Base-by-base conservation (phyloP, 1,140 invertebrate genomes). In the Vanessa atalanta region DNA sequence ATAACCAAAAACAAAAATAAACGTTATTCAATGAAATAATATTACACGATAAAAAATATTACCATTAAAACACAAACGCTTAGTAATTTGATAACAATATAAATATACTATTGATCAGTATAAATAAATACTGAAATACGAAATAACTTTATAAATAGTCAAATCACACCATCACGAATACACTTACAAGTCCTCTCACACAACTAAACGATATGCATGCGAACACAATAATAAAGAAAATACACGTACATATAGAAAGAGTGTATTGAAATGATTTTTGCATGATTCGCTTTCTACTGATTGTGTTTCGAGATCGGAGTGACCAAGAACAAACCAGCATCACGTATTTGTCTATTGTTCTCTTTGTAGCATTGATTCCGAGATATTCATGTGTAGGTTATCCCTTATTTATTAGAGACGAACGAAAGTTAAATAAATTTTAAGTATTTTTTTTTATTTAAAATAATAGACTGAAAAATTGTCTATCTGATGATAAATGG, bases 261-360 rank as follows among this genome's bases (percentile, higher is more conserved):
- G 43, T 13, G 57, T 61, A 37, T 61, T 37, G 57, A 61, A 61
- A 61, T 61, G 13, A 61, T 61, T 61, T 61, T 61, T 61, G 57
- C 23, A 15, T 57, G 43, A 23, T 60, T 57, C 14, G 16, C 66
- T 69, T 53, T 61, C 57, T 61, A 61, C 6, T 20, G 37, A 69
- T 69, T 69, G 66, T 69, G 31, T 69, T 69, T 69, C 37, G 47
- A 43, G 53, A 69, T 15, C 37, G 8, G 51, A 57, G 37, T 47
- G 66, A 47, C 66, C 55, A 65, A 71, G 47, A 64, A 71, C 69
- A 50, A 71, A 60, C 47, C 47, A 71, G 61, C 69, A 65, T 37
- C 61, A 51, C 60, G 69, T 65, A 26, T 63, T 70, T 48, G 57
- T 26, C 68, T 50, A 70, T 70, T 70, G 68, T 70, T 70, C 68